These are phyloP conservation scores for Rattus norvegicus DNA, from an alignment of 2,113 vertebrate species.

Conservation along the genomic window GRCr8 NC_086039.1:53298001-53298500, in stretches of 20 bases:
- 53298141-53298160: neutral
- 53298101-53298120: neutral
- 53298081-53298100: neutral
- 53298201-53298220: neutral
- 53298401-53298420: neutral
- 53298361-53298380: slow-evolving; percentile 5
- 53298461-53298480: slow-evolving; percentile 7
- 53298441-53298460: neutral
- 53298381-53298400: neutral
- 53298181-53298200: neutral
- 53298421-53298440: neutral
- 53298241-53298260: neutral
- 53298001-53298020: neutral
- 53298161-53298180: neutral
- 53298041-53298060: neutral
- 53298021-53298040: no score
- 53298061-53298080: neutral
- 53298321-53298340: neutral
- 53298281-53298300: neutral
- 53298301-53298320: neutral
- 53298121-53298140: neutral
- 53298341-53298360: slow-evolving; percentile 14
- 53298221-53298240: neutral
- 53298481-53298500: neutral
- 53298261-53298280: neutral